Conservation (phyloP, 2,113 vertebrate genomes). For the Lycocorax pyrrhopterus region DNA sequence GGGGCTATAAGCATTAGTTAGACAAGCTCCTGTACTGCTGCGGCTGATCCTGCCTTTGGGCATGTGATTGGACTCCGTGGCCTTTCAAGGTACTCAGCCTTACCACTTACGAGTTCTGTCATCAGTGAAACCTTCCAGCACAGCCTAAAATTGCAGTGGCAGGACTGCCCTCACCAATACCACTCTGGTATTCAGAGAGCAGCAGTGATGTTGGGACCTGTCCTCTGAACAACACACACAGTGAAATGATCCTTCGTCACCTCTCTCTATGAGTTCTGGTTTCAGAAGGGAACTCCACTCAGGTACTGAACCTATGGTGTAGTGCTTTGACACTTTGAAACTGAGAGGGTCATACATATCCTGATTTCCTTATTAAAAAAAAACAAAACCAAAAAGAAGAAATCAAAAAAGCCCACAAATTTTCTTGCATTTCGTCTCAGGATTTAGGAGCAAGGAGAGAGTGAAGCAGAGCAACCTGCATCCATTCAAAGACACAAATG, state of each 20-base stretch:
- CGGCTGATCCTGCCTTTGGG: neutral
- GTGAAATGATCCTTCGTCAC: neutral
- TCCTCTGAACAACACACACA: neutral
- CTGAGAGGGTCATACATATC: neutral
- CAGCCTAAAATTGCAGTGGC: neutral
- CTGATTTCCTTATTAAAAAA: neutral
- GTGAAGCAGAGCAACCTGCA: neutral
- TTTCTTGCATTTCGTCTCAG: neutral
- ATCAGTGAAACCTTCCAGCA: neutral
- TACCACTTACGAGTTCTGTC: fast-evolving
- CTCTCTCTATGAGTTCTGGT: neutral
- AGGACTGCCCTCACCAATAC: neutral
- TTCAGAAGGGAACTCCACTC: neutral
- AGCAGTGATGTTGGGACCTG: fast-evolving
- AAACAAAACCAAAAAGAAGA: neutral
- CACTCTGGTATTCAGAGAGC: neutral
- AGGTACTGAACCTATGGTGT: neutral
- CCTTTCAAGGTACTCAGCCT: neutral
- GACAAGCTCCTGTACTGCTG: neutral
- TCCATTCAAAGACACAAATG: neutral
- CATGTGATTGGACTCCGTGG: neutral
- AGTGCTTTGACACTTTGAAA: neutral
- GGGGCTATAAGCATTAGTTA: neutral
- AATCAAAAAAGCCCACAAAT: neutral
- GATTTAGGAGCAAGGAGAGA: neutral